Conservation (phyloP, 2,113 vertebrate genomes). For the Ramphastos sulfuratus region DNA sequence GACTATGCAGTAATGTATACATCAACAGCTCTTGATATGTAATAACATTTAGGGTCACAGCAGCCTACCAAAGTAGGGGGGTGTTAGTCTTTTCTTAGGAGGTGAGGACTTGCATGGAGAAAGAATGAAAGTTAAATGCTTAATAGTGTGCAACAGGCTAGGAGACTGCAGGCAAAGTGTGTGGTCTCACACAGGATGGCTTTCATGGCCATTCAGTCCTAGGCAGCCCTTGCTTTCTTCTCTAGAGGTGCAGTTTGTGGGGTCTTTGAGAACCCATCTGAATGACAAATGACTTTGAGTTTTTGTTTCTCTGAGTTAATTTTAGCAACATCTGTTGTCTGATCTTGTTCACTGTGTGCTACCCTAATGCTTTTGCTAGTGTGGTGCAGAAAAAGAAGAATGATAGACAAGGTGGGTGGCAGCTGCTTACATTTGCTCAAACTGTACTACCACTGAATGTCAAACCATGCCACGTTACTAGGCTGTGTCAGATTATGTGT, state of each 20-base stretch:
- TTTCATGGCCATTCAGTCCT: neutral
- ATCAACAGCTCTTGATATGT: neutral
- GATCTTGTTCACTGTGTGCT: neutral
- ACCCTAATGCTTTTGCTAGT: slow-evolving; percentile 14
- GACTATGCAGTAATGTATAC: neutral
- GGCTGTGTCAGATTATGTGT: neutral
- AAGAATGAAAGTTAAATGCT: neutral
- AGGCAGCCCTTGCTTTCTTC: slow-evolving; percentile 4
- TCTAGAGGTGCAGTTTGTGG: neutral
- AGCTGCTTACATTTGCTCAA: neutral
- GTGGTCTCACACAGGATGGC: slow-evolving; percentile 3
- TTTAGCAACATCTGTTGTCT: slow-evolving; percentile 39
- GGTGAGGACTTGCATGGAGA: neutral
- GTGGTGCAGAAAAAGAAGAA: slow-evolving; percentile 3
- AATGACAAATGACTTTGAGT: neutral
- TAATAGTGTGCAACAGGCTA: neutral
- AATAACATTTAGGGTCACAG: neutral
- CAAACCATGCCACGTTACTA: neutral
- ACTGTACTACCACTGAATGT: slow-evolving; percentile 1
- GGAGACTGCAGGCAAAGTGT: slow-evolving; percentile 10
- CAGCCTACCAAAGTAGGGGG: neutral
- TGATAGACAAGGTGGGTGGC: slow-evolving; percentile 48
- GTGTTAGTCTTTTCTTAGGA: neutral
- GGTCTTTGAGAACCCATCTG: neutral
- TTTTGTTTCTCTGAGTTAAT: slow-evolving; percentile 32